A percentile compares a stretch with the other conserved stretches of the same genome.
These are phyloP conservation scores for Eledona agricola DNA, from an alignment of 2,888 invertebrate genomes.

Conservation along the genomic window DNA sequence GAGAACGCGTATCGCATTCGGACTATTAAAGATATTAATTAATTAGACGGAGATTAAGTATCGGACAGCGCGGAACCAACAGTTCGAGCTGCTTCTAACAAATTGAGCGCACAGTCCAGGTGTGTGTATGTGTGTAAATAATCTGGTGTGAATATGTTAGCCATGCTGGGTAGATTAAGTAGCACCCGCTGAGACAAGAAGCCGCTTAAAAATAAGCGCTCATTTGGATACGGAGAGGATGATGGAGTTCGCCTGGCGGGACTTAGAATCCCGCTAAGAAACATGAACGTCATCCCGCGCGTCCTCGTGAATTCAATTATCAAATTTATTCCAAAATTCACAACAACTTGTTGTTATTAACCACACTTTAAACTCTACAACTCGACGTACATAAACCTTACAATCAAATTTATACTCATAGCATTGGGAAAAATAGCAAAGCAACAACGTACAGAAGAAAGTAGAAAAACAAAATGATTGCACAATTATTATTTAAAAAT, in stretches of 20 bases:
- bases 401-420: too few species aligned
- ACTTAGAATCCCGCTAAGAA: slow-evolving; percentile 47
- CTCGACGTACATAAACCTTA: too few species aligned
- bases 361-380: too few species aligned
- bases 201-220: slow-evolving; percentile 54
- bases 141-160: slow-evolving; percentile 55
- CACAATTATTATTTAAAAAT: too few species aligned
- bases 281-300: slow-evolving; percentile 44
- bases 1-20: slow-evolving; percentile 35
- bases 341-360: too few species aligned
- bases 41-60: slow-evolving; percentile 44
- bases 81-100: slow-evolving; percentile 40
- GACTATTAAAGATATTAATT: slow-evolving; percentile 43
- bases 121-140: slow-evolving; percentile 49
- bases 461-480: too few species aligned
- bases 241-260: slow-evolving; percentile 51
- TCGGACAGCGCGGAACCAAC: slow-evolving; percentile 41
- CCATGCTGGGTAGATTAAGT: slow-evolving; percentile 55
- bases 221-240: slow-evolving; percentile 47
- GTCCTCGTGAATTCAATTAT: slow-evolving; percentile 52
- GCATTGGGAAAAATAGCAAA: too few species aligned
- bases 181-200: slow-evolving; percentile 54
- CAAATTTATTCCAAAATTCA: slow-evolving; percentile 26
- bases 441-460: too few species aligned
- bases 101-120: slow-evolving; percentile 48